These are phyloP conservation scores for Lasiurus borealis DNA, from an alignment of 2,113 vertebrate species.

Conservation along the genomic window DNA sequence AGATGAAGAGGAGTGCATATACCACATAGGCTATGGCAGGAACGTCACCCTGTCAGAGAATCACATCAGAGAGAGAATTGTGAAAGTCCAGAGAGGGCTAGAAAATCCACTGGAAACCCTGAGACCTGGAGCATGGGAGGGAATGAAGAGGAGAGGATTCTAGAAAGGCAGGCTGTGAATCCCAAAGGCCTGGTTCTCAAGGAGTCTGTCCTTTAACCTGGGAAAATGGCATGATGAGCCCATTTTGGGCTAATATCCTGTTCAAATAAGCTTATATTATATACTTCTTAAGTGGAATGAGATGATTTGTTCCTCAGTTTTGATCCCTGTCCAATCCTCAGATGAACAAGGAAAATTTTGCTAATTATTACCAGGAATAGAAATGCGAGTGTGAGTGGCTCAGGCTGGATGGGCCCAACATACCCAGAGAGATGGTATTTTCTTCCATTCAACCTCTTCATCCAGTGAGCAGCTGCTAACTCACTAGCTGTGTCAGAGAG, in stretches of 20 bases:
- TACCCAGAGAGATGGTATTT: neutral
- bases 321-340: neutral
- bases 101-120: neutral
- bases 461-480: constrained; percentile 66
- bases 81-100: neutral
- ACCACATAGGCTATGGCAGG: neutral
- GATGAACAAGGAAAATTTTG: neutral
- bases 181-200: neutral
- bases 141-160: neutral
- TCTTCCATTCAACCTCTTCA: constrained; percentile 25
- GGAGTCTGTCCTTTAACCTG: neutral
- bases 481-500: constrained; percentile 57
- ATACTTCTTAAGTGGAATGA: neutral
- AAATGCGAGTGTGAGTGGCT: neutral
- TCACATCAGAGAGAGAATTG: neutral
- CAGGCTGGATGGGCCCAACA: constrained; percentile 29
- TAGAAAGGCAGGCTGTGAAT: neutral
- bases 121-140: neutral
- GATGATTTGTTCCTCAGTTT: neutral
- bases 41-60: neutral
- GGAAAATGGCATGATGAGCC: neutral
- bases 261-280: neutral
- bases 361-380: constrained; percentile 28
- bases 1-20: neutral
- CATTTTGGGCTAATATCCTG: neutral